Percentiles rank a stretch among this genome's conserved stretches.
phyloP scores from a whole-genome alignment of 53 echinoderm and acorn worm genomes.

The Echinometra lucunter region DNA sequence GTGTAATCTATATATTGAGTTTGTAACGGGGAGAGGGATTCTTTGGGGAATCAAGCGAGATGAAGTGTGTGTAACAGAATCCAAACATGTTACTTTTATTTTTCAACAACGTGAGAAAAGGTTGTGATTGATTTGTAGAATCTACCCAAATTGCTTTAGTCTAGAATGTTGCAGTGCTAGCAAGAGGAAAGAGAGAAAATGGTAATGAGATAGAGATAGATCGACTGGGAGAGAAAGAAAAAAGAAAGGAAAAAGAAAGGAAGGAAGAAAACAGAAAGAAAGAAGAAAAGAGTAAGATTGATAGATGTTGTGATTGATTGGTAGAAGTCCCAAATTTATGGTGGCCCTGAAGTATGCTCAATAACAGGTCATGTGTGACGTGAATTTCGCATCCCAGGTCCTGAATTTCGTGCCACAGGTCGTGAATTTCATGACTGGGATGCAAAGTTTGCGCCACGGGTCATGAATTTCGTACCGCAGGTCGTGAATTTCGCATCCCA shows the following conservation, averaged over 20 bases:
- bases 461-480: too few species aligned
- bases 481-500: too few species aligned
- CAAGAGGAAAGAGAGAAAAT: too few species aligned
- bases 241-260: neutral
- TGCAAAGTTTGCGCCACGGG: too few species aligned
- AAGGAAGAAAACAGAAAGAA: neutral
- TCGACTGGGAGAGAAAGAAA: neutral
- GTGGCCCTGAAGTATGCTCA: too few species aligned
- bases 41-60: neutral
- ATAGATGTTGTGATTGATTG: neutral
- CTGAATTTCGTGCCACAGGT: too few species aligned
- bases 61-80: neutral
- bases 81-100: neutral
- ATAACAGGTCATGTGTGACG: too few species aligned
- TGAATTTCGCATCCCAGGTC: too few species aligned
- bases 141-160: conserved; percentile 1
- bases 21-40: neutral
- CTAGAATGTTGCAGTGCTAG: neutral
- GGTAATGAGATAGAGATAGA: neutral
- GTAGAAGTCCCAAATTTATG: too few species aligned
- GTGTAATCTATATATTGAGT: conserved; percentile 25
- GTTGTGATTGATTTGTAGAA: conserved; percentile 18
- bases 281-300: neutral
- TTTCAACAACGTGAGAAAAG: neutral
- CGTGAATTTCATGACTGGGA: too few species aligned